These are phyloP conservation scores for Thecocarcelia acutangulata DNA, from an alignment of 2,888 invertebrate species.

Conservation along the genomic window DNA sequence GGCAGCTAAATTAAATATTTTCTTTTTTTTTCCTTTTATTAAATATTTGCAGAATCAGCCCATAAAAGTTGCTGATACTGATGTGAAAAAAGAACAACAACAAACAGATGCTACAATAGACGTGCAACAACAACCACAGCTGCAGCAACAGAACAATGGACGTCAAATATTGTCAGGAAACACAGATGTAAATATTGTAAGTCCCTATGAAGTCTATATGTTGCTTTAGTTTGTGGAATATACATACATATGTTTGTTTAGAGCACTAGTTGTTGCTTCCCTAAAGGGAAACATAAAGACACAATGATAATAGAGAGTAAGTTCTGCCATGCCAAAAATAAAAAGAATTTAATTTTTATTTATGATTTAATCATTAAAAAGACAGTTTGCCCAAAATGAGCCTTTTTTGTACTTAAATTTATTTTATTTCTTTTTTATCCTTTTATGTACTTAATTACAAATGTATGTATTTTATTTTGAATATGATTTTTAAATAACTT, in stretches of 20 bases:
- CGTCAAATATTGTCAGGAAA: conserved; percentile 70
- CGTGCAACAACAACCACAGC: conserved; percentile 17
- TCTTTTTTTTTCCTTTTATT: conserved; percentile 14
- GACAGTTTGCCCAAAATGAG: conserved; percentile 48
- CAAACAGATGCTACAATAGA: conserved; percentile 66
- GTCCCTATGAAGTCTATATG: conserved; percentile 69
- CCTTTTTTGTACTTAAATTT: conserved; percentile 46
- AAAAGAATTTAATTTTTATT: conserved; percentile 39
- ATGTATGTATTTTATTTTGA: neutral
- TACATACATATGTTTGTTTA: conserved; percentile 57
- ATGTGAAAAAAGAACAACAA: conserved; percentile 65
- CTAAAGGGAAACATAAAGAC: conserved; percentile 63
- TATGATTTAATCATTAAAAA: neutral
- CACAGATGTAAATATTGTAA: conserved; percentile 71
- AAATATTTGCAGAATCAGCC: conserved; percentile 78
- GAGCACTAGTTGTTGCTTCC: conserved; percentile 8
- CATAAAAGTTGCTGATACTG: conserved; percentile 74
- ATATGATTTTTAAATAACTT: neutral
- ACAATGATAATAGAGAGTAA: conserved; percentile 72
- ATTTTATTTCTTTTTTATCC: too few species aligned
- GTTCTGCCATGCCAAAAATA: conserved; percentile 66
- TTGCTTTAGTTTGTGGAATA: conserved; percentile 63
- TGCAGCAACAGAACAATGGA: conserved; percentile 64
- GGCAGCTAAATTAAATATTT: conserved; percentile 8
- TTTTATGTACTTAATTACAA: neutral